These are phyloP conservation scores for Drosophila anomalata DNA, from an alignment of 2,888 invertebrate genomes.

Conservation along the genomic window DNA sequence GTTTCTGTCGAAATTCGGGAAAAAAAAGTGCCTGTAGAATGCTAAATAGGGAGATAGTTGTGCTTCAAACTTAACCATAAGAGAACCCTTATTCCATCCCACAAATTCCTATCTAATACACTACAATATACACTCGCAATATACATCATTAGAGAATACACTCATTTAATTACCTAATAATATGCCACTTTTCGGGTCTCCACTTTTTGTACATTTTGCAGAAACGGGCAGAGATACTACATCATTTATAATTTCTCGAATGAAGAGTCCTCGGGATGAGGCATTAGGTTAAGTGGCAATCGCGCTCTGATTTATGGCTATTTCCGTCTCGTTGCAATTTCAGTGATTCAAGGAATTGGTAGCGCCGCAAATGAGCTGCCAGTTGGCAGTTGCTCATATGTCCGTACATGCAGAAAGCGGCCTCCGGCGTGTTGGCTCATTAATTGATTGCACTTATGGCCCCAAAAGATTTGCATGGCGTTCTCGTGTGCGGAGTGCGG, in stretches of 20 bases:
- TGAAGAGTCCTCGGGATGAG: slow-evolving; percentile 5
- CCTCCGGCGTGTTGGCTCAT: slow-evolving; percentile 48
- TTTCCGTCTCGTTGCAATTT: slow-evolving; percentile 82
- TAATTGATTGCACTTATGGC: slow-evolving; percentile 77
- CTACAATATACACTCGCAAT: no score
- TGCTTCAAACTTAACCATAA: not conserved
- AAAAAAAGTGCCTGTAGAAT: no score
- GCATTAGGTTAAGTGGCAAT: slow-evolving; percentile 73
- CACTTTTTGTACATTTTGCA: not conserved
- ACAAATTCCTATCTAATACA: not conserved
- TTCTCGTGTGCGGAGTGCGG: slow-evolving; percentile 37
- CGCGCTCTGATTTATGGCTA: slow-evolving; percentile 78
- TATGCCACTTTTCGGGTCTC: slow-evolving; percentile 4
- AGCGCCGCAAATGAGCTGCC: slow-evolving; percentile 81
- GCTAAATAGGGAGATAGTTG: not conserved
- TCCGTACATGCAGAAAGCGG: slow-evolving; percentile 8
- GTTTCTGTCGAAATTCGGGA: not conserved
- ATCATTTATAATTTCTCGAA: slow-evolving; percentile 1
- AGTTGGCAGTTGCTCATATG: slow-evolving; percentile 59
- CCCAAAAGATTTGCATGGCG: slow-evolving; percentile 63
- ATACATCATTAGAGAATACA: not conserved
- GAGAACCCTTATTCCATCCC: not conserved
- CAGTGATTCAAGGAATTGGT: slow-evolving; percentile 82
- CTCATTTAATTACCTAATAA: not conserved
- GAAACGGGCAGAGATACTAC: not conserved